phyloP scores from a whole-genome alignment of 1,140 invertebrate species.

The Drosophila orena region DNA sequence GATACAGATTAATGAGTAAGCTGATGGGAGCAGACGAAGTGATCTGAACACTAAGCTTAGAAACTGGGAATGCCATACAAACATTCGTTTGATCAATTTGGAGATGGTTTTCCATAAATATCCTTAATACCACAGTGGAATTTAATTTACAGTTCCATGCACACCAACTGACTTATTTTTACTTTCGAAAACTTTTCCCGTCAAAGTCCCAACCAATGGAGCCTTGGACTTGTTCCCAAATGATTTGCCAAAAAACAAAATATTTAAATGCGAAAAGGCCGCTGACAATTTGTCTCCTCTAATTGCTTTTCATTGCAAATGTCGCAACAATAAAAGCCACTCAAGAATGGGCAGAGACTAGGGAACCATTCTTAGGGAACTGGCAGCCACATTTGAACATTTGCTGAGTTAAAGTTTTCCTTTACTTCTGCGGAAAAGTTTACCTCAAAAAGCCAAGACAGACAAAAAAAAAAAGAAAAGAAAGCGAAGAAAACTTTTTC shows the following conservation, averaged over 20 bases:
- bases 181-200: background rate
- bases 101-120: background rate
- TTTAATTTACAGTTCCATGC: background rate
- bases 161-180: background rate
- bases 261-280: conserved; percentile 26
- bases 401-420: conserved; percentile 37
- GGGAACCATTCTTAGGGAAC: conserved; percentile 3
- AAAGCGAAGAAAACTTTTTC: conserved; percentile 25
- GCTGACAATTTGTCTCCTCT: conserved; percentile 40
- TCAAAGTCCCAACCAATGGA: background rate
- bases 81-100: too few relatives aligned
- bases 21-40: conserved; percentile 2
- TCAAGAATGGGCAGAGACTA: conserved; percentile 4
- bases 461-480: conserved; percentile 12
- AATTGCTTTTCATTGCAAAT: conserved; percentile 52
- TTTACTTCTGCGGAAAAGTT: conserved; percentile 30
- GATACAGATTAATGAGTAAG: conserved; percentile 46
- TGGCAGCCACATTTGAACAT: conserved; percentile 31
- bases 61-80: background rate
- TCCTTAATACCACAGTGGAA: too few relatives aligned
- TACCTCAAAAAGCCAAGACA: conserved; percentile 16
- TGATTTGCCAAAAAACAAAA: conserved; percentile 1
- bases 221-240: conserved; percentile 11
- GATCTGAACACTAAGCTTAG: background rate
- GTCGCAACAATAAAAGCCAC: conserved; percentile 47